phyloP scores from a whole-genome alignment of 2,797 vertebrate species.

The Pelodytes ibericus region DNA sequence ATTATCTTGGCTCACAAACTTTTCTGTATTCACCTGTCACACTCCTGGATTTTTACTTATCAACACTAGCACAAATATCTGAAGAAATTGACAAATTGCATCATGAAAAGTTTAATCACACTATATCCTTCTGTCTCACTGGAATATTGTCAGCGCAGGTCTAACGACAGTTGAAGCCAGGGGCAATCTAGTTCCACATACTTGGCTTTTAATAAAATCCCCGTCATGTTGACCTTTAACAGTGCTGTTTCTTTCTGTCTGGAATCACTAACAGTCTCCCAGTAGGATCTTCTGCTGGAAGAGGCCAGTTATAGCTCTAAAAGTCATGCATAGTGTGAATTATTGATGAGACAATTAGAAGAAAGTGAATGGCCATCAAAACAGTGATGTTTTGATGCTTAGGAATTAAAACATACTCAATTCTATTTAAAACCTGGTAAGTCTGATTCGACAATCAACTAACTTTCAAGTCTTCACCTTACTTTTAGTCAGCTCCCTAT shows the following conservation, averaged over 20 bases:
- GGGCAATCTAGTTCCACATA: conserved; percentile 8
- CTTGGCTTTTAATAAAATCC: conserved; percentile 25
- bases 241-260: conserved; percentile 19
- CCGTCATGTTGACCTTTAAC: conserved; percentile 15
- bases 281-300: background rate
- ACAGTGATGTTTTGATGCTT: background rate
- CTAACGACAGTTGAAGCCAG: conserved; percentile 3
- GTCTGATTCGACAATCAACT: too few relatives aligned
- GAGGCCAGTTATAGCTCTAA: background rate
- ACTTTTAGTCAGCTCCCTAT: too few relatives aligned
- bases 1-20: too few relatives aligned
- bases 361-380: background rate
- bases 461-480: too few relatives aligned
- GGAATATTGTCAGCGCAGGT: background rate
- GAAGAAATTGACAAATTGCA: conserved; percentile 6
- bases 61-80: background rate
- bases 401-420: too few relatives aligned
- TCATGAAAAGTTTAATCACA: conserved; percentile 1
- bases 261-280: conserved; percentile 5
- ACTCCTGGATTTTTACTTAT: background rate
- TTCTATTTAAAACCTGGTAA: too few relatives aligned
- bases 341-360: background rate
- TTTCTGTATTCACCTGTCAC: too few relatives aligned
- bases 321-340: background rate
- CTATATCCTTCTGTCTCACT: background rate